A percentile compares a stretch with the other conserved stretches of the same genome.
phyloP scores from a whole-genome alignment of 2,888 invertebrate species.

The Clanis bilineata region DNA sequence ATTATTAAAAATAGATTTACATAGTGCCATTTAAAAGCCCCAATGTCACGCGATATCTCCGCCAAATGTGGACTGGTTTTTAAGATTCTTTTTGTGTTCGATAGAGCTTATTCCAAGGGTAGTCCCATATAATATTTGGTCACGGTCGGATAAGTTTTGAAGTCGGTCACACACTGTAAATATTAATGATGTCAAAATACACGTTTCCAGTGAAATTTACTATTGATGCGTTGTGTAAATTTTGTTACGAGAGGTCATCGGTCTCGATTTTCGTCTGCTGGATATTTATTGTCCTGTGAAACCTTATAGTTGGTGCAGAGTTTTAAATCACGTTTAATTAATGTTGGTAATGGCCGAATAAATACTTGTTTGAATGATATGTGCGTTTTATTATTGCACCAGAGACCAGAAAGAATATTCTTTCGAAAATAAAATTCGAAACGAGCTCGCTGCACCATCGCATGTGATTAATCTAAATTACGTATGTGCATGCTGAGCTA shows the following conservation, averaged over 20 bases:
- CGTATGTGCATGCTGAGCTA: too few relatives aligned
- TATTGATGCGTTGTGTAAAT: not conserved
- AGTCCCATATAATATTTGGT: too few relatives aligned
- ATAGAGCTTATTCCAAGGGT: too few relatives aligned
- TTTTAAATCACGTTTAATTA: conserved; percentile 7
- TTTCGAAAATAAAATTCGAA: not conserved
- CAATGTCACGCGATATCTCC: too few relatives aligned
- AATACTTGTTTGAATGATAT: not conserved
- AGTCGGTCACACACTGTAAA: not conserved
- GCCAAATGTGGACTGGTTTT: too few relatives aligned
- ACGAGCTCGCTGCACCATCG: too few relatives aligned
- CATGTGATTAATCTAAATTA: too few relatives aligned
- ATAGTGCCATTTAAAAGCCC: too few relatives aligned
- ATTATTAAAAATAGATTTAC: too few relatives aligned
- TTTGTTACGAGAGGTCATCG: conserved; percentile 11
- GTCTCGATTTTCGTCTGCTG: not conserved
- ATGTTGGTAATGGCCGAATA: not conserved
- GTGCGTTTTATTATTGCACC: not conserved
- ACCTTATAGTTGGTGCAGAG: not conserved
- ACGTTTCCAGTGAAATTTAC: not conserved
- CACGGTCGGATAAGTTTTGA: too few relatives aligned
- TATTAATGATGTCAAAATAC: not conserved
- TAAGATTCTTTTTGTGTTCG: too few relatives aligned
- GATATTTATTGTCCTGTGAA: conserved; percentile 7
- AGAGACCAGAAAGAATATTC: not conserved